These are phyloP conservation scores for Anhinga anhinga DNA, from an alignment of 2,113 vertebrate species.

Conservation along the genomic window DNA sequence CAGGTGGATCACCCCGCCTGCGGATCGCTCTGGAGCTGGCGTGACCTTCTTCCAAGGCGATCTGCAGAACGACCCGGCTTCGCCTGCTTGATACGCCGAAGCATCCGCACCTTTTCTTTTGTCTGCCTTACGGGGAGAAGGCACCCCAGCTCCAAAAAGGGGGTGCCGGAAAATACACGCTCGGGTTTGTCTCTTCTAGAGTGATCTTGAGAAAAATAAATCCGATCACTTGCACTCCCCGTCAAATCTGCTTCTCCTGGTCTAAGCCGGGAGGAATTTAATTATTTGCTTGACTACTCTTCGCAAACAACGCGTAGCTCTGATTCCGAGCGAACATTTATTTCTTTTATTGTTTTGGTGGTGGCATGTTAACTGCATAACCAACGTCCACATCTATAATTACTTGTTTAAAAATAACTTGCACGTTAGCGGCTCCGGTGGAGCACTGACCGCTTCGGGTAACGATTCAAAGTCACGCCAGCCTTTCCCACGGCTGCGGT, in stretches of 20 bases:
- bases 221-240: not conserved
- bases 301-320: not conserved
- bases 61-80: not conserved
- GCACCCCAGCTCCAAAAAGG: not conserved
- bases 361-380: not conserved
- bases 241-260: not conserved
- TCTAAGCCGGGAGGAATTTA: not conserved
- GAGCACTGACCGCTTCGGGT: not conserved
- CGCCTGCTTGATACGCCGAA: not conserved
- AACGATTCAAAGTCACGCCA: not conserved
- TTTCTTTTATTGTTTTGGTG: too few species aligned
- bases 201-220: not conserved
- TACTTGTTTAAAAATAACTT: not conserved
- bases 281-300: constrained; percentile 4
- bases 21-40: not conserved
- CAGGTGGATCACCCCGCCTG: not conserved
- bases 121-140: not conserved
- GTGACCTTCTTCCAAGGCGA: not conserved
- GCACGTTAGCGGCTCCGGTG: not conserved
- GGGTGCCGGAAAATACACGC: not conserved
- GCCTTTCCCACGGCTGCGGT: not conserved
- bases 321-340: not conserved
- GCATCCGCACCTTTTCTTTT: constrained; percentile 36
- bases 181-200: not conserved
- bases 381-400: not conserved